Base-by-base conservation (phyloP, 2,113 vertebrate species). In the Peromyscus polionotus region DNA sequence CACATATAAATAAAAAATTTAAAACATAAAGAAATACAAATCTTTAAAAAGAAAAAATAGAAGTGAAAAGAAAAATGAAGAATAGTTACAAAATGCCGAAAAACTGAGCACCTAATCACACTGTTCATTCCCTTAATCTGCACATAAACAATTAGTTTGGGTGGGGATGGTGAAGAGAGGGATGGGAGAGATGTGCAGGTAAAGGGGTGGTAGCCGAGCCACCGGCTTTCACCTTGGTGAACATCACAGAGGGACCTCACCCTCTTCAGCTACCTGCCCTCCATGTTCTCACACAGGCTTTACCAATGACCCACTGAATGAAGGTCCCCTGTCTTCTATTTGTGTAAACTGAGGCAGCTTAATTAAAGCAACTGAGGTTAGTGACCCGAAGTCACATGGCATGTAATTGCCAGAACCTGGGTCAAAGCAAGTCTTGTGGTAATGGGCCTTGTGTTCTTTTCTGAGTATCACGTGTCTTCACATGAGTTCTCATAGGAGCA, bases 141-240 rank as follows among this genome's bases (percentile, higher is more conserved):
- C n/a, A 54, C 3, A 20, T 20, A 79, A 36, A 17, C 14, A 59
- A 36, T 85, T 67, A 80, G 11, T 10, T 2, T 42, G 68, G 19
- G 8, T 11, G 80, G 70, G 33, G 75, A 51, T 7, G 8, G 20
- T 63, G 20, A 45, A 39, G 91, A 88, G n/a, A 22, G 57, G 26
- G 39, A 13, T 54, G 48, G 8, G 2, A 0, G 19, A 19, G 28
- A 14, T 14, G 68, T 72, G 59, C 28, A 48, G 85, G 51, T 33
- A 48, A 0, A 42, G n/a, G 61, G 33, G 6, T 28, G 20, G 14
- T 9, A 70, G n/a, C 77, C 17, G 86, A 72, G 33, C 17, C 51
- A n/a, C 70, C 19, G 33, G 4, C 2, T 28, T 24, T 45, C 36
- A 73, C 8, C 5, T 1, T 0, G 17, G 26, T 0, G 42, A 59